These are phyloP conservation scores for Gouania willdenowi DNA, from an alignment of 2,797 vertebrate species.

Conservation along the genomic window DNA sequence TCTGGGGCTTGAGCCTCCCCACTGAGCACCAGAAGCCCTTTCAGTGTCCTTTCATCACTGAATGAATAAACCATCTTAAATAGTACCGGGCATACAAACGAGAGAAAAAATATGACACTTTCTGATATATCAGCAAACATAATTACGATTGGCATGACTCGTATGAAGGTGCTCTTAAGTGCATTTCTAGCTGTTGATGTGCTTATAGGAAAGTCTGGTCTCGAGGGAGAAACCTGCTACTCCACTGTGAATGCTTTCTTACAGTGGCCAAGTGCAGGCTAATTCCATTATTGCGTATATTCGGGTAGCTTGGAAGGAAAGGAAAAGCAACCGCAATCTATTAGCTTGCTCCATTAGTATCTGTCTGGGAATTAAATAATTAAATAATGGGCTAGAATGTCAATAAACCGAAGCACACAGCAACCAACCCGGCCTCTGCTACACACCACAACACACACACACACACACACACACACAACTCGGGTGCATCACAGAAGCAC, in stretches of 20 bases:
- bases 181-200: constrained; percentile 64
- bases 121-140: constrained; percentile 17
- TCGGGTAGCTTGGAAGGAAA: constrained; percentile 60
- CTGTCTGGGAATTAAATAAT: constrained; percentile 81
- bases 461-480: constrained; percentile 5
- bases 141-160: constrained; percentile 42
- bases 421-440: constrained; percentile 51
- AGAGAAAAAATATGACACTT: constrained; percentile 17
- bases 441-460: constrained; percentile 33
- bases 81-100: too few relatives aligned
- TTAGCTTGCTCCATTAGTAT: constrained; percentile 80
- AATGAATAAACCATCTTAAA: constrained; percentile 26
- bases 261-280: constrained; percentile 49
- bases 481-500: constrained; percentile 29
- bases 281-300: constrained; percentile 77
- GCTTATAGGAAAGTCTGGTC: constrained; percentile 52
- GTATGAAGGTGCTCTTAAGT: constrained; percentile 43
- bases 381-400: constrained; percentile 78
- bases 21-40: constrained; percentile 39
- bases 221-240: constrained; percentile 39
- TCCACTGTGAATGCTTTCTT: constrained; percentile 42
- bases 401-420: constrained; percentile 73
- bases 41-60: constrained; percentile 33
- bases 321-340: constrained; percentile 74
- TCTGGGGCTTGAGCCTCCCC: constrained; percentile 34